Evolutionary conservation across 1,140 invertebrate species (phyloP).

Genomic region (Sesamia nonagrioides): DNA sequence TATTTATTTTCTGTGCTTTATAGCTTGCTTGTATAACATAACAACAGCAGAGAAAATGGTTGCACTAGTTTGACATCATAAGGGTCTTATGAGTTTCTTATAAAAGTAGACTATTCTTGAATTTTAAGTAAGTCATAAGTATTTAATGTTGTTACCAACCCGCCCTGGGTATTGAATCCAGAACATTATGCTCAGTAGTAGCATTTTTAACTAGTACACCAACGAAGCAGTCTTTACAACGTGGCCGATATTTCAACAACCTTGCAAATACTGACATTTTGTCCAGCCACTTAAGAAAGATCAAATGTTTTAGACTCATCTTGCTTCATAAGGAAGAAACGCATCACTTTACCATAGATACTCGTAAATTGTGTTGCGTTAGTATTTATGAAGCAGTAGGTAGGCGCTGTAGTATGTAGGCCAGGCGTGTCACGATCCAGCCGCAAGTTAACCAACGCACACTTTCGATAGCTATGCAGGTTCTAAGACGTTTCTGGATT

Average conservation of each 20-base stretch:
- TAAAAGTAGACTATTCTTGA: too few relatives aligned
- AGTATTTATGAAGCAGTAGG: slow-evolving; percentile 1
- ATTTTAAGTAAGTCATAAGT: too few relatives aligned
- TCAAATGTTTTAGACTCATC: not conserved
- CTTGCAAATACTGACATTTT: not conserved
- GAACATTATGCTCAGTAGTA: too few relatives aligned
- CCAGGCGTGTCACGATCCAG: slow-evolving; percentile 21
- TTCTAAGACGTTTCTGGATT: slow-evolving; percentile 14
- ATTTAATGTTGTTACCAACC: too few relatives aligned
- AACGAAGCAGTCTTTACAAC: too few relatives aligned
- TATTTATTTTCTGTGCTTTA: not conserved
- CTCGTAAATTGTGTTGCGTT: slow-evolving; percentile 11
- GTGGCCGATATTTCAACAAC: not conserved
- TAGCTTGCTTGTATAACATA: too few relatives aligned
- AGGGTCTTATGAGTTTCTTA: too few relatives aligned
- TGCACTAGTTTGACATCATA: too few relatives aligned
- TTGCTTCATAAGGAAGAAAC: slow-evolving; percentile 27
- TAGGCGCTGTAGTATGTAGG: slow-evolving; percentile 14
- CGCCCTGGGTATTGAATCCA: too few relatives aligned
- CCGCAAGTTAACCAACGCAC: not conserved
- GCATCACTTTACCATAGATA: not conserved
- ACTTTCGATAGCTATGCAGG: slow-evolving; percentile 13
- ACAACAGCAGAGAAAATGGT: too few relatives aligned
- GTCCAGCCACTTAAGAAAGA: not conserved
- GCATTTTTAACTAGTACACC: not conserved